Base-by-base conservation (phyloP, 2,888 invertebrate genomes). In the Gastrophysa polygoni region DNA sequence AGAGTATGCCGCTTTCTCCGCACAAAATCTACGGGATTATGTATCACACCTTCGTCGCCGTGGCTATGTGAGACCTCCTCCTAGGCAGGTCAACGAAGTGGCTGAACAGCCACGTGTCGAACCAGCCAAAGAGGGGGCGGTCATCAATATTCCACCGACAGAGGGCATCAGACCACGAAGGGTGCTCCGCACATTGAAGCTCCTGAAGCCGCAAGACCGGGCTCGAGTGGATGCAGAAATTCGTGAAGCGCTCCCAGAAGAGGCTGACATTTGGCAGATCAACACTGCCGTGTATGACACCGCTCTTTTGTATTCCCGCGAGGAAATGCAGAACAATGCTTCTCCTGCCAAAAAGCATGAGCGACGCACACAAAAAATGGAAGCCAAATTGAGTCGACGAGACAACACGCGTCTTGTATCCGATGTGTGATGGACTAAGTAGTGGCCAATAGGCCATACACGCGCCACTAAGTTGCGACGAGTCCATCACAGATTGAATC, bases 151-250 rank as follows among this genome's bases (percentile, higher is more conserved):
- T 5, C 24, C 24, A 24, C 24, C 24, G 7, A 24, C 24, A 7
- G 24, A 24, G 7, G 24, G 24, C 24, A 24, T 24, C 24, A 24
- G 24, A 24, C 3, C 24, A 5, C 24, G 24, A 3, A 24, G 24
- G 24, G 24, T 7, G 24, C 24, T 24, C 7, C 24, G 7, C 24
- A 14, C 10, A 49, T n/a, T 11, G 11, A 43, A n/a, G 38, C 3
- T 5, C 17, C 54, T 38, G 38, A 54, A 54, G 38, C 54, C 43
- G 38, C 16, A 54, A 56, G 8, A 56, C 10, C 47, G 44, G 47
- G 47, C 56, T 10, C 7, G 16, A 29, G 28, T 56, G 46, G 56
- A 56, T 46, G 46, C 29, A 16, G 6, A 18, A 8, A 28, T 56
- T 29, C 24, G 24, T 46, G 47, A 56, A 11, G 32, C 8, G 2